phyloP scores from a whole-genome alignment of 2,888 invertebrate species.

The Leistus spinibarbis region DNA sequence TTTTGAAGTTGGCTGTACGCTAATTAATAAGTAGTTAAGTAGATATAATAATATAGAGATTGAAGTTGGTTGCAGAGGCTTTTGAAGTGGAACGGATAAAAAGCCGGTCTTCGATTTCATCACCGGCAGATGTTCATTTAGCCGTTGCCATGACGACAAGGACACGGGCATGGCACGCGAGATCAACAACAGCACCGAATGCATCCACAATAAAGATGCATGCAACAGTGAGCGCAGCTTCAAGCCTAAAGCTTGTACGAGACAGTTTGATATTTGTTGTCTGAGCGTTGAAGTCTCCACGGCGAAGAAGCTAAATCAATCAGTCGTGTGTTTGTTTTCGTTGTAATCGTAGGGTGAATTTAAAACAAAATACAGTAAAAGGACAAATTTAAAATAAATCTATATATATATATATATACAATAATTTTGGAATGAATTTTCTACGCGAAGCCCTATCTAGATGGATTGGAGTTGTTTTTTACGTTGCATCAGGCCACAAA shows the following conservation, averaged over 20 bases:
- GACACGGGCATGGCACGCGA: background rate
- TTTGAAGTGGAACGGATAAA: background rate
- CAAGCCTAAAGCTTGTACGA: background rate
- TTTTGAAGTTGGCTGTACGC: background rate
- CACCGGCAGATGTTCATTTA: background rate
- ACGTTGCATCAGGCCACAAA: background rate
- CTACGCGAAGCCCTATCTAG: background rate
- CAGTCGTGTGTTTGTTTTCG: no score
- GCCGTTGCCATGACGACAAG: background rate
- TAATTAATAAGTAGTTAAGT: no score
- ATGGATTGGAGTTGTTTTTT: background rate
- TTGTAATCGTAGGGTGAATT: no score
- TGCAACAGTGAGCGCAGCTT: background rate
- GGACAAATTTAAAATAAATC: no score
- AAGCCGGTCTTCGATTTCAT: background rate
- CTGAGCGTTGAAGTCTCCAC: background rate
- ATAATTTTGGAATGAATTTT: background rate
- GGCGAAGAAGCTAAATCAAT: no score
- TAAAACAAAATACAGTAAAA: no score
- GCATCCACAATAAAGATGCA: background rate
- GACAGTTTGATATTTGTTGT: background rate
- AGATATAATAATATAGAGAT: background rate
- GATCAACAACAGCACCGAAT: background rate
- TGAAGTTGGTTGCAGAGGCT: background rate
- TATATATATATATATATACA: background rate